phyloP scores from a whole-genome alignment of 1,140 invertebrate genomes.

The Drosophila dunni region DNA sequence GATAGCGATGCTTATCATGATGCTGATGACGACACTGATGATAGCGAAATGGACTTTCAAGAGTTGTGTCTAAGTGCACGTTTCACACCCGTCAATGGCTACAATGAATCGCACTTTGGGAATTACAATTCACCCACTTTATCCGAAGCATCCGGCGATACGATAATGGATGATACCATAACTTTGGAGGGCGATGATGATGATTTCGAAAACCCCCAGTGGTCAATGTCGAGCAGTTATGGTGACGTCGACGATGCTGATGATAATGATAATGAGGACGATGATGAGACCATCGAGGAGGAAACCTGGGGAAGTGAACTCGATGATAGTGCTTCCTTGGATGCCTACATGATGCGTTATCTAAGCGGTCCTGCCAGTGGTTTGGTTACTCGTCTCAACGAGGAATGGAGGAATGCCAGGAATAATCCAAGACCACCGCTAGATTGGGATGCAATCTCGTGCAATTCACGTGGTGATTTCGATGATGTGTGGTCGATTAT shows the following conservation, averaged over 20 bases:
- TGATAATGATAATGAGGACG: neutral
- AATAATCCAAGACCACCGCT: neutral
- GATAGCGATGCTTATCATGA: neutral
- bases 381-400: neutral
- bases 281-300: constrained; percentile 16
- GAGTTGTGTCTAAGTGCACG: neutral
- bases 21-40: neutral
- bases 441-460: neutral
- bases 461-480: neutral
- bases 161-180: neutral
- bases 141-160: neutral
- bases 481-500: constrained; percentile 3
- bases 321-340: constrained; percentile 16
- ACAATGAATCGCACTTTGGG: neutral
- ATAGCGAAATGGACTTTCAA: neutral
- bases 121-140: neutral
- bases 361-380: constrained; percentile 1
- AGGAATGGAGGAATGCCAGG: neutral
- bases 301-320: constrained; percentile 31
- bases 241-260: neutral
- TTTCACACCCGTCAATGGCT: neutral
- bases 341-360: constrained; percentile 22
- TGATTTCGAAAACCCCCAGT: neutral
- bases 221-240: constrained; percentile 14
- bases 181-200: neutral